These are phyloP conservation scores for Cryptotis parvus DNA, from an alignment of 2,113 vertebrate species.

Conservation along the genomic window DNA sequence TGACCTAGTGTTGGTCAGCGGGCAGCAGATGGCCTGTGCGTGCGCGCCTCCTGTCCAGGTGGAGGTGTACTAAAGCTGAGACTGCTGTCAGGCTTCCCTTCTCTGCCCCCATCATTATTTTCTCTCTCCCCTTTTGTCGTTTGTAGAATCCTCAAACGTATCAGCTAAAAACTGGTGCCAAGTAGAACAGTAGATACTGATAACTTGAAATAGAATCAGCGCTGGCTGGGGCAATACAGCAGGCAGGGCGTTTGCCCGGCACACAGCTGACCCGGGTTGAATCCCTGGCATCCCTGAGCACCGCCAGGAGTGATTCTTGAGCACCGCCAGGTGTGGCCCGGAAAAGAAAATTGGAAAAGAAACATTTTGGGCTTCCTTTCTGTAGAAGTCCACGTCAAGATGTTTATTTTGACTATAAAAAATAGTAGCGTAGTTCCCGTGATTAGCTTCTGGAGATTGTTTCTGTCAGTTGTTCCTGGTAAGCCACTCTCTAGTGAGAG, in stretches of 20 bases:
- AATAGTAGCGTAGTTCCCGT: not conserved
- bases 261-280: too few relatives aligned
- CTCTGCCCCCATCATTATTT: constrained; percentile 41
- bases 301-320: too few relatives aligned
- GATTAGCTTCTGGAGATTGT: constrained; percentile 28
- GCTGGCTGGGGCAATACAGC: too few relatives aligned
- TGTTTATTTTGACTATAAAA: constrained; percentile 13
- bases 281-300: too few relatives aligned
- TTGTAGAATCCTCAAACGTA: constrained; percentile 25
- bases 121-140: constrained; percentile 10
- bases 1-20: constrained; percentile 34
- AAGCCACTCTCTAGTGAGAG: not conserved
- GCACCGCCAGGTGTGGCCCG: too few relatives aligned
- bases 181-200: constrained; percentile 1
- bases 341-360: too few relatives aligned
- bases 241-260: too few relatives aligned
- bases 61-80: not conserved
- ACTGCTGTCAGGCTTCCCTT: constrained; percentile 5
- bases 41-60: not conserved
- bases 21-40: not conserved
- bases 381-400: not conserved
- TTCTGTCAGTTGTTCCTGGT: too few relatives aligned
- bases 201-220: not conserved
- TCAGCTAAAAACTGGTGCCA: constrained; percentile 20
- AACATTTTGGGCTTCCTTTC: not conserved